Conservation (phyloP, 2,113 vertebrate genomes). For the Melanotaenia duboulayi region DNA sequence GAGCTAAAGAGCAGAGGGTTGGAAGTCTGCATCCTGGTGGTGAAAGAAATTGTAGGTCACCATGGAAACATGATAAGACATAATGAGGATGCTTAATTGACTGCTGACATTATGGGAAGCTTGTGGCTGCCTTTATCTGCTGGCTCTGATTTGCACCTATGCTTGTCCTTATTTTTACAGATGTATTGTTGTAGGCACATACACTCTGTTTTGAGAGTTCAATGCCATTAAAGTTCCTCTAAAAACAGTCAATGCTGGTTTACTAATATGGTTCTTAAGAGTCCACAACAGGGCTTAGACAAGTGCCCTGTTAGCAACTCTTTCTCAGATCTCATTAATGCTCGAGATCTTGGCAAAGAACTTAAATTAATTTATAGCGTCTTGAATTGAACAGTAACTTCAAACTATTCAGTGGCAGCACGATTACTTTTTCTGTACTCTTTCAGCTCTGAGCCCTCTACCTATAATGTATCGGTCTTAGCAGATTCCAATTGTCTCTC, state of each 20-base stretch:
- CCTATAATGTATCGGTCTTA: constrained; percentile 79
- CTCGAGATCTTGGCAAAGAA: constrained; percentile 54
- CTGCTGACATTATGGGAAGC: constrained; percentile 16
- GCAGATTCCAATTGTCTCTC: constrained; percentile 83
- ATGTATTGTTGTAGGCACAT: constrained; percentile 11
- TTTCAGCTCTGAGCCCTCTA: constrained; percentile 70
- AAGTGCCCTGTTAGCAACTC: constrained; percentile 43
- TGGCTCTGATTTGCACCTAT: constrained; percentile 11
- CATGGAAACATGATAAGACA: constrained; percentile 40
- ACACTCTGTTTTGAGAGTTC: constrained; percentile 10
- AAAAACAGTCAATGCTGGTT: constrained; percentile 42
- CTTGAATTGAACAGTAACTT: constrained; percentile 69
- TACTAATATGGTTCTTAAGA: constrained; percentile 35
- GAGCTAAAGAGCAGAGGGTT: background rate
- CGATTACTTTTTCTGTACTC: constrained; percentile 80
- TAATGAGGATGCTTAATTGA: constrained; percentile 41
- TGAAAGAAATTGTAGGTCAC: constrained; percentile 21
- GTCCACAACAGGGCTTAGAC: constrained; percentile 35
- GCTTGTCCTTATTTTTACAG: constrained; percentile 10
- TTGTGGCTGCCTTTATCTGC: constrained; percentile 5
- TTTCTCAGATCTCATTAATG: constrained; percentile 59
- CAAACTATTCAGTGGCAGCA: constrained; percentile 66
- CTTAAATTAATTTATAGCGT: constrained; percentile 71
- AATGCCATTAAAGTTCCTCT: constrained; percentile 22
- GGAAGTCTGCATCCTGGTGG: constrained; percentile 23